Base-by-base conservation (phyloP, 2,113 vertebrate genomes). In the Spermophilus dauricus region DNA sequence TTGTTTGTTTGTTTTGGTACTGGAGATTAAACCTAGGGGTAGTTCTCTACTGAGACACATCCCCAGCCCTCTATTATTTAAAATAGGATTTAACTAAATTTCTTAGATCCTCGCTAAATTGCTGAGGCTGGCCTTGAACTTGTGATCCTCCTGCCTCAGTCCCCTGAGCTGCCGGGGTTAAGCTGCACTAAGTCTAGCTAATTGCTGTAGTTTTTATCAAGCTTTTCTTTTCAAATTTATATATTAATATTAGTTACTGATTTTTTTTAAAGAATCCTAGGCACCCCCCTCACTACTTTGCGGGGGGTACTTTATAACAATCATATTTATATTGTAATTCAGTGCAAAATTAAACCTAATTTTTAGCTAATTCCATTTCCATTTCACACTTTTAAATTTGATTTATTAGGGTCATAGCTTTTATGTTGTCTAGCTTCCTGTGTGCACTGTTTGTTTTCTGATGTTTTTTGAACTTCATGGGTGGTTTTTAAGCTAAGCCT, bases 181-280 rank as follows among this genome's bases (percentile, higher is more conserved):
- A 58, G 56, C 7, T 24, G 56, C 20, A 58, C 20, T 22, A 6
- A 58, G 56, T 58, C 56, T 58, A 17, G 56, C 45, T 86, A 53
- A n/a, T 32, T 58, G 69, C 86, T 58, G 26, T 24, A 22, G 63
- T 83, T 89, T 95, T 85, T 30, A 24, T 77, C 37, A 37, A 80
- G 20, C 4, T 83, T 93, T 90, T 45, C 39, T 96, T 93, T 97
- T n/a, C 91, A 32, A 92, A 84, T 88, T 65, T 67, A 42, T 28
- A 45, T 91, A 45, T 91, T 10, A 58, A 0, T 94, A 34, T 84
- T 61, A 48, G 76, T 45, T 94, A 37, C 8, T 63, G 65, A 76
- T 58, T 22, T 96, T 22, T 81, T 96, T 18, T 39, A 37, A 83
- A 82, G 76, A 86, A 88, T 88, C 58, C 48, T 56, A 56, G 48